These are phyloP conservation scores for Tetranychus urticae DNA, from an alignment of 1,140 invertebrate genomes.

Conservation along the genomic window DNA sequence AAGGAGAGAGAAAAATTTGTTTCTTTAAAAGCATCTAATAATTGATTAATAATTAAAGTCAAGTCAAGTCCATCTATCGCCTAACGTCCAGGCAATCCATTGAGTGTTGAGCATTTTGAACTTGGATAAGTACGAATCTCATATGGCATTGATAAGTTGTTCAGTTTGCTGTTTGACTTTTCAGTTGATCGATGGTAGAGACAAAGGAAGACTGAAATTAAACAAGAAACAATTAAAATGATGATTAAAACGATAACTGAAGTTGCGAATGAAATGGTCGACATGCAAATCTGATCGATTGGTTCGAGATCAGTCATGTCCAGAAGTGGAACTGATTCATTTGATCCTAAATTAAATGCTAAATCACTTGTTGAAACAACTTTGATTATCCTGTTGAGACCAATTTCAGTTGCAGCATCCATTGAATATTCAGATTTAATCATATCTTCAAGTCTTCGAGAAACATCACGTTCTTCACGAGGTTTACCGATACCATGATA, in stretches of 20 bases:
- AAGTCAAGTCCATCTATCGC: too few species aligned
- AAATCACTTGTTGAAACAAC: conserved; percentile 65
- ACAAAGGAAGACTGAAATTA: conserved; percentile 57
- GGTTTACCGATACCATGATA: background rate
- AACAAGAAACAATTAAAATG: conserved; percentile 51
- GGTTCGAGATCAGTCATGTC: conserved; percentile 5
- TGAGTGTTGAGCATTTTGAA: background rate
- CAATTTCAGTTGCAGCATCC: conserved; percentile 12
- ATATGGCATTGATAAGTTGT: background rate
- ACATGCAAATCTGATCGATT: conserved; percentile 61
- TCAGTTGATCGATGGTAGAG: conserved; percentile 8
- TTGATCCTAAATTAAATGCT: conserved; percentile 30
- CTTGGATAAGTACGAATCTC: background rate
- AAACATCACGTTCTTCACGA: conserved; percentile 8
- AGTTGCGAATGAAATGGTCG: conserved; percentile 60
- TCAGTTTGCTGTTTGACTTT: background rate
- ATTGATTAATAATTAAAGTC: too few species aligned
- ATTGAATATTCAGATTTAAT: conserved; percentile 4
- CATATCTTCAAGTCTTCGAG: background rate
- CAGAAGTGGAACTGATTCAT: conserved; percentile 14
- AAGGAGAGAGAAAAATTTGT: too few species aligned
- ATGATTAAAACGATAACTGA: conserved; percentile 51
- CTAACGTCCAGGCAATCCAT: too few species aligned
- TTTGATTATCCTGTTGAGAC: conserved; percentile 20
- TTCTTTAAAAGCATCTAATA: too few species aligned